These are phyloP conservation scores for Sus scrofa DNA, from an alignment of 2,113 vertebrate species.

Conservation along the genomic window DNA sequence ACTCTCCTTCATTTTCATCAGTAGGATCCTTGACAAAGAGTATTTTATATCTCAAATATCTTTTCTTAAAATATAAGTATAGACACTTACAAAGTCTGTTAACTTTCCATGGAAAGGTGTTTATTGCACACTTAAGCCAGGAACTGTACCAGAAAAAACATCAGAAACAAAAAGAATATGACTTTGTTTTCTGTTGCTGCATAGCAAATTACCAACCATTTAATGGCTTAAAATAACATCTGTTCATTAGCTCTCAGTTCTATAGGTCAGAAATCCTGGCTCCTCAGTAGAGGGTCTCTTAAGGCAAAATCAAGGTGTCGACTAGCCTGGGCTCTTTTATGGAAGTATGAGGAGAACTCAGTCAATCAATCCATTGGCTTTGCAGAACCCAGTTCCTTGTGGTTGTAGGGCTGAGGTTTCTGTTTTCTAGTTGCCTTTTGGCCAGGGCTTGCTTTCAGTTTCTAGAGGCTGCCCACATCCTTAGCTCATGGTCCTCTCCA, in stretches of 20 bases:
- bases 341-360: background rate
- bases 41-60: background rate
- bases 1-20: background rate
- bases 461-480: background rate
- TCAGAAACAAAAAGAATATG: background rate
- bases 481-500: background rate
- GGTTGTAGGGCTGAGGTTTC: background rate
- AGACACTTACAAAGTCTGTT: background rate
- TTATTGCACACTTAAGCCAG: background rate
- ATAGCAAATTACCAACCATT: background rate
- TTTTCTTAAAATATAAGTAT: background rate
- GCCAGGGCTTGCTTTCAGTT: accelerated
- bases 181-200: accelerated
- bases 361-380: accelerated
- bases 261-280: background rate
- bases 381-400: background rate
- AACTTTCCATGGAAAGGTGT: background rate
- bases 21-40: background rate
- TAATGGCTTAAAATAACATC: background rate
- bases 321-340: background rate
- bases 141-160: background rate
- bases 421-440: background rate
- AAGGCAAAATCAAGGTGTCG: background rate
- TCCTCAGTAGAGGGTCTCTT: background rate
- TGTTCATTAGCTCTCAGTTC: background rate